Evolutionary conservation across 2,888 invertebrate genomes (phyloP).

Genomic region (Dascillus cervinus): DNA sequence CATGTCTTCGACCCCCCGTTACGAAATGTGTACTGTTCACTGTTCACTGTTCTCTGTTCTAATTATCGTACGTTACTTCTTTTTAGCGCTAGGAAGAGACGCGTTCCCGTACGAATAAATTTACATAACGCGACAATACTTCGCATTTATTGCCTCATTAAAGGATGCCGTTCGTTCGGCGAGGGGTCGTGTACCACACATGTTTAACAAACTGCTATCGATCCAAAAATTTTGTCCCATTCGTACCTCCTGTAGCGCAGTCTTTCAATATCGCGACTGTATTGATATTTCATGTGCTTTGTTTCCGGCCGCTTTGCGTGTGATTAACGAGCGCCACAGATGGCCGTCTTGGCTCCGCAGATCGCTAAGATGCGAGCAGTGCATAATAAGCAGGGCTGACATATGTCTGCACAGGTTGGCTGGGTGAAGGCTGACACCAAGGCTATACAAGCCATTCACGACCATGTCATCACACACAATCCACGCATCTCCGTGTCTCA

Average conservation of each 20-base stretch:
- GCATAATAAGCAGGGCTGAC: slow-evolving; percentile 29
- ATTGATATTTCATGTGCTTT: slow-evolving; percentile 30
- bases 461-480: slow-evolving; percentile 88
- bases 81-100: too few relatives aligned
- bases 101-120: slow-evolving; percentile 4
- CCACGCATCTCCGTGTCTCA: slow-evolving; percentile 79
- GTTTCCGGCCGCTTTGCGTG: slow-evolving; percentile 22
- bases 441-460: slow-evolving; percentile 88
- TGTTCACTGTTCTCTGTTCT: slow-evolving; percentile 2
- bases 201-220: slow-evolving; percentile 21
- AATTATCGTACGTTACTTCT: too few relatives aligned
- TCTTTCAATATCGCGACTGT: slow-evolving; percentile 23
- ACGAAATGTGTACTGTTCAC: slow-evolving; percentile 7
- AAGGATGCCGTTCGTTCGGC: neutral
- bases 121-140: slow-evolving; percentile 4
- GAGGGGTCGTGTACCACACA: slow-evolving; percentile 12
- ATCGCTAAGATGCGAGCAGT: slow-evolving; percentile 17
- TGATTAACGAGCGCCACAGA: slow-evolving; percentile 24
- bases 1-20: slow-evolving; percentile 15
- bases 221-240: slow-evolving; percentile 17
- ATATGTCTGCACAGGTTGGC: slow-evolving; percentile 60
- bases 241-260: slow-evolving; percentile 20
- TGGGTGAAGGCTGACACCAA: slow-evolving; percentile 92
- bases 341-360: slow-evolving; percentile 18
- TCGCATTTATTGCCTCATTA: slow-evolving; percentile 6